Percentiles rank a stretch among this genome's conserved stretches.
Evolutionary conservation across 1,140 invertebrate genomes (phyloP).

Genomic region (Dryas iulia): DNA sequence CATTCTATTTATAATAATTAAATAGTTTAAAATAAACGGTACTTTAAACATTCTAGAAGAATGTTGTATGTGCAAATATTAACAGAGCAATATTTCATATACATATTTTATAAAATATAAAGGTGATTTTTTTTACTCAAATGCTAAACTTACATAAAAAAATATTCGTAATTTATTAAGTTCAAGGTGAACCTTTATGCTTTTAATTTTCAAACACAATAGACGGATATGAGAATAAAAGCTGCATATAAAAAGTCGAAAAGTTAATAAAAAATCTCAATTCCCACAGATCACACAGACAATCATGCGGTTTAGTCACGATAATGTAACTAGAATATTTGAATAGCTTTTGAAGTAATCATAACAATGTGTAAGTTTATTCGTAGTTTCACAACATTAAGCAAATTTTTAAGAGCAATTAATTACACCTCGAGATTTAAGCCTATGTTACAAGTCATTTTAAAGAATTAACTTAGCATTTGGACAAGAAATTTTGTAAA

Average conservation of each 20-base stretch:
- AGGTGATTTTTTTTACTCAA: too few relatives aligned
- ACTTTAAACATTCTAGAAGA: not conserved
- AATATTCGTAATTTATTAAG: not conserved
- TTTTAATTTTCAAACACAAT: not conserved
- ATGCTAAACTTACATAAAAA: too few relatives aligned
- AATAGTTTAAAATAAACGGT: not conserved
- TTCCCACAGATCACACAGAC: constrained; percentile 25
- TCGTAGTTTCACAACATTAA: too few relatives aligned
- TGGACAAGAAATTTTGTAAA: not conserved
- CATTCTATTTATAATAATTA: constrained; percentile 14
- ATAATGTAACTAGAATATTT: constrained; percentile 10
- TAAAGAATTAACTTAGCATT: not conserved
- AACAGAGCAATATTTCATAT: not conserved
- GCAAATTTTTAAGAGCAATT: too few relatives aligned
- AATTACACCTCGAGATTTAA: not conserved
- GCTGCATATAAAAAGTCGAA: constrained; percentile 1
- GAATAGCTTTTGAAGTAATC: not conserved
- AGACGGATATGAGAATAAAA: constrained; percentile 7
- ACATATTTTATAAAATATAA: not conserved
- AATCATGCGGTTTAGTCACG: constrained; percentile 24
- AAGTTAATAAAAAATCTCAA: constrained; percentile 5
- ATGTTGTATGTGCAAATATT: not conserved
- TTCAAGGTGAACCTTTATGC: not conserved
- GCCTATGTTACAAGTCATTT: not conserved
- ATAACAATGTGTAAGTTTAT: not conserved